Base-by-base conservation (phyloP, 1,140 invertebrate species). In the Cotesia chilonis region DNA sequence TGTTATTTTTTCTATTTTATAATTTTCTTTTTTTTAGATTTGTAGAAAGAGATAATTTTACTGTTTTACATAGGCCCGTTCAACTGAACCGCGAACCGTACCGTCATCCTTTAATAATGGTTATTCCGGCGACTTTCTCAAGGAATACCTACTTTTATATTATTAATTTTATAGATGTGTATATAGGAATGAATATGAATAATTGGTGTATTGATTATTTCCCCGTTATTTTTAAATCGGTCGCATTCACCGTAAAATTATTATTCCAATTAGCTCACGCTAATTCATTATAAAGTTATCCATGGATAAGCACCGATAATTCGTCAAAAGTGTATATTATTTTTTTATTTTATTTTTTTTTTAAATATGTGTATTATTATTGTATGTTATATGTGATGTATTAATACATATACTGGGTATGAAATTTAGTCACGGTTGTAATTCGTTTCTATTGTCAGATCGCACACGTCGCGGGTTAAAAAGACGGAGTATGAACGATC, bases 71-170 rank as follows among this genome's bases (percentile, higher is more conserved):
- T 20, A 54, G 17, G 51, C 54, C 66, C 51, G 66, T 54, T 41
- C 28, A 51, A 47, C 64, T 20, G n/a, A 38, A 47, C 14, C 64
- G 28, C 17, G 60, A 63, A 36, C 54, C 12, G n/a, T 20, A 36
- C 63, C 37, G 63, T 68, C 66, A 51, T 51, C 51, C 47, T 68
- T 68, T 68, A 55, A 66, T 66, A 66, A 66, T 66, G 1, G 41
- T 64, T 37, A 64, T 64, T 64, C 37, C 38, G 36, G 38, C 3
- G 47, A 66, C 64, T 66, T 66, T 66, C 64, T 66, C 64, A 66
- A 17, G 64, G 64, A 12, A 51, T 41, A 41, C 64, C 64, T 66
- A 66, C 64, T 66, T 66, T 41, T 28, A 41, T 66, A 14, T 14
- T 41, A 35, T 36, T 37, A 35, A n/a, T 55, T 14, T 17, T 55